phyloP scores from a whole-genome alignment of 1,140 invertebrate species.

The Lucilia sericata region DNA sequence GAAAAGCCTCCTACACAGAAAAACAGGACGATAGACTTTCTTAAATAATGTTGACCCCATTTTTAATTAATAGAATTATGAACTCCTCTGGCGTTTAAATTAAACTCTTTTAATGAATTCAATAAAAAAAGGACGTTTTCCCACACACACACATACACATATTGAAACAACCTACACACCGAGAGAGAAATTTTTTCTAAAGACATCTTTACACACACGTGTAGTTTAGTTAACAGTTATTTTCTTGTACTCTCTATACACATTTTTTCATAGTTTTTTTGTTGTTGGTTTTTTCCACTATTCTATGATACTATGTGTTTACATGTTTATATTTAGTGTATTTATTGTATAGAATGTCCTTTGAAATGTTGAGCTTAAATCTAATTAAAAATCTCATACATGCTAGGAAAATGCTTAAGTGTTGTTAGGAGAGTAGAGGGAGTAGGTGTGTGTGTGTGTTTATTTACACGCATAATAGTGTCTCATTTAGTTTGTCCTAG shows the following conservation, averaged over 20 bases:
- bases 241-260: too few species aligned
- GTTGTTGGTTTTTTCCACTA: too few species aligned
- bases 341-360: not conserved
- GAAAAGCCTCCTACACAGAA: too few species aligned
- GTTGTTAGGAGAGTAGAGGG: too few species aligned
- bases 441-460: too few species aligned
- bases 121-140: not conserved
- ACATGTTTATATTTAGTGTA: too few species aligned
- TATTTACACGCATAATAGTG: not conserved
- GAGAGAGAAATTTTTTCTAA: too few species aligned
- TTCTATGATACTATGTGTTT: too few species aligned
- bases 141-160: not conserved
- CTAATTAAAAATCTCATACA: not conserved
- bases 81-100: conserved; percentile 10
- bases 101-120: conserved; percentile 17
- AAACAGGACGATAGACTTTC: too few species aligned
- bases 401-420: not conserved
- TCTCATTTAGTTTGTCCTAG: not conserved
- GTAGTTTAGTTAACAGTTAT: too few species aligned
- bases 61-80: conserved; percentile 14
- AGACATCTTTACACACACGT: not conserved
- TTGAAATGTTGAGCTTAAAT: not conserved
- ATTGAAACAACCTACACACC: not conserved
- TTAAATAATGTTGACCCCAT: conserved; percentile 1
- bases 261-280: too few species aligned